A percentile compares a stretch with the other conserved stretches of the same genome.
Conservation (phyloP, 2,888 invertebrate species). For the Aleiodes alternator region DNA sequence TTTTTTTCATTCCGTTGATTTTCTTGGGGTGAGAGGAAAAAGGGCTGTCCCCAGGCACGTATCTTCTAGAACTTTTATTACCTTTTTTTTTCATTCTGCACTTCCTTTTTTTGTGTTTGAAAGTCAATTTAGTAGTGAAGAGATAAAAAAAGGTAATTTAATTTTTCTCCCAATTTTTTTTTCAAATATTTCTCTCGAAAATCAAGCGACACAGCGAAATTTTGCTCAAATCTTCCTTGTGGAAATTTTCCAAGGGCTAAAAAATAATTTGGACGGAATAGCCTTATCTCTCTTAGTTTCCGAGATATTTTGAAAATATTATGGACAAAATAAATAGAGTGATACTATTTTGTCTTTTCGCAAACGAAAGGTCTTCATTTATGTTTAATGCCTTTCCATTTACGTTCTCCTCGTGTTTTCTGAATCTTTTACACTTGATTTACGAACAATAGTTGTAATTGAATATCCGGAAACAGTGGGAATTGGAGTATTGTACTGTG, state of each 20-base stretch:
- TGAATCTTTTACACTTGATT: slow-evolving; percentile 11
- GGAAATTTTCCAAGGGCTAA: too few relatives aligned
- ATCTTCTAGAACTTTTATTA: slow-evolving; percentile 9
- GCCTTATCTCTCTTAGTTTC: too few relatives aligned
- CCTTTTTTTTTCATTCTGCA: neutral
- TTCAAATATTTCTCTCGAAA: too few relatives aligned
- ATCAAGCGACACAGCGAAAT: too few relatives aligned
- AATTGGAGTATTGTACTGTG: slow-evolving; percentile 28
- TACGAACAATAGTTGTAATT: slow-evolving; percentile 1
- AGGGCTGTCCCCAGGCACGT: neutral
- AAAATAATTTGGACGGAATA: too few relatives aligned
- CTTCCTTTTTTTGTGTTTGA: neutral
- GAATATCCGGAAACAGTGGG: slow-evolving; percentile 8
- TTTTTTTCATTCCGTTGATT: neutral
- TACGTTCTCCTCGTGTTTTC: neutral
- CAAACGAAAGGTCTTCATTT: neutral
- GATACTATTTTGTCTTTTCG: too few relatives aligned
- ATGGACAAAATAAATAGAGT: too few relatives aligned
- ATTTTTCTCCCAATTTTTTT: too few relatives aligned
- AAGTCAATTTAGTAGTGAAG: too few relatives aligned
- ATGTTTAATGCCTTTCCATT: neutral
- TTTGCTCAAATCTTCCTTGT: too few relatives aligned
- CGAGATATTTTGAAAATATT: too few relatives aligned
- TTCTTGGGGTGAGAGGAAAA: neutral
- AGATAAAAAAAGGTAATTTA: too few relatives aligned